A percentile compares a stretch with the other conserved stretches of the same genome.
These are phyloP conservation scores for Microplitis deprimator DNA, from an alignment of 2,888 invertebrate species.

Conservation along the genomic window DNA sequence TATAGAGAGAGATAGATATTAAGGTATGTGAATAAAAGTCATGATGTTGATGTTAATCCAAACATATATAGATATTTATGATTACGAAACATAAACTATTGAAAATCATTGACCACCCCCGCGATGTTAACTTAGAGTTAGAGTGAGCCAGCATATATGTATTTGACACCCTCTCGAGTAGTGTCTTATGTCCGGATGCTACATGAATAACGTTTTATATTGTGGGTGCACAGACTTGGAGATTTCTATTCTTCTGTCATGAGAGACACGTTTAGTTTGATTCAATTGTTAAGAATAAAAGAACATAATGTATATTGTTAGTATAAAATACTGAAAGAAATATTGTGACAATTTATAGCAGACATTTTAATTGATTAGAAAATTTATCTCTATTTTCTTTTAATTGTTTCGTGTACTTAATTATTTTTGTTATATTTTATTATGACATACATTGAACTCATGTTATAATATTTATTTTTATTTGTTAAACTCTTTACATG, in stretches of 20 bases:
- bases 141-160: slow-evolving; percentile 3
- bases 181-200: slow-evolving; percentile 25
- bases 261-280: slow-evolving; percentile 10
- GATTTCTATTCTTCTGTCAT: slow-evolving; percentile 21
- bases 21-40: background rate
- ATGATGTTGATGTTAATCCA: background rate
- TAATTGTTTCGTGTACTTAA: background rate
- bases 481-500: background rate
- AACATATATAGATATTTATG: background rate
- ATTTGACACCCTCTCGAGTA: slow-evolving; percentile 30
- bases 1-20: slow-evolving; percentile 28
- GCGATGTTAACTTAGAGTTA: slow-evolving; percentile 39
- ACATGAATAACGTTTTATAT: slow-evolving; percentile 15
- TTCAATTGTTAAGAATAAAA: slow-evolving; percentile 15
- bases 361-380: slow-evolving; percentile 7
- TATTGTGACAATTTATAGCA: slow-evolving; percentile 22
- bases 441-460: background rate
- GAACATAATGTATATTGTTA: background rate
- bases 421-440: background rate
- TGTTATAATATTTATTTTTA: background rate
- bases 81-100: background rate
- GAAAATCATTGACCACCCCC: slow-evolving; percentile 29
- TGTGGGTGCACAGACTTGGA: slow-evolving; percentile 12
- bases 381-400: slow-evolving; percentile 41
- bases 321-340: background rate